Base-by-base conservation (phyloP, 2,797 vertebrate genomes). In the Hipposideros larvatus region DNA sequence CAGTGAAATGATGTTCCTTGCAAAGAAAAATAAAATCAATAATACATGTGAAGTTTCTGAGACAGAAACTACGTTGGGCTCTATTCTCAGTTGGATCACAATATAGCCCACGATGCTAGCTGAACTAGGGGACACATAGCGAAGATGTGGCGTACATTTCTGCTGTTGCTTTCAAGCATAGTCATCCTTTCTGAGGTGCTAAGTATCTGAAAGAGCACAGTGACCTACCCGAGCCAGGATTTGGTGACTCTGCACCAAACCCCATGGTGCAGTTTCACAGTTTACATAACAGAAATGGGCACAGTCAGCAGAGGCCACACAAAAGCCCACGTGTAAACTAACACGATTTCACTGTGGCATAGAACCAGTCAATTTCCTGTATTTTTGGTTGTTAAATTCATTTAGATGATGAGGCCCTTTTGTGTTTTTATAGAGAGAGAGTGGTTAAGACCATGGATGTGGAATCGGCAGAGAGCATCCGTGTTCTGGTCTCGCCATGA, bases 151-250 rank as follows among this genome's bases (percentile, higher is more conserved):
- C 5, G 0, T 10, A 46, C 43, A 53, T 55, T n/a, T 91, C 57
- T 57, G 10, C 6, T 59, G 83, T 90, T 90, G 55, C 34, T 88
- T 91, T 85, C 63, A 59, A 87, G 55, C 46, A 28, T 73, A 68
- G 82, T 26, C 74, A 37, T 78, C n/a, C 41, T 83, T 85, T 79
- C 41, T 48, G 24, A 37, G 34, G 7, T 61, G 13, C 55, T 92
- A 71, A 48, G 24, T 26, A 74, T 43, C 43, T 91, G n/a, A 71
- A 71, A 73, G 18, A 80, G 15, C 48, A 53, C 1, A 57, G n/a
- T 43, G 87, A 31, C 66, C 83, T 41, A 80, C 37, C 22, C 34
- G 61, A 37, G 66, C 43, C 3, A 9, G 7, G 24, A 70, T 34
- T 80, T 46, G 66, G 59, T 77, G 65, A 75, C 7, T 66, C 22